Evolutionary conservation across 2,888 invertebrate genomes (phyloP).

Genomic region (Thymelicus lineola): DNA sequence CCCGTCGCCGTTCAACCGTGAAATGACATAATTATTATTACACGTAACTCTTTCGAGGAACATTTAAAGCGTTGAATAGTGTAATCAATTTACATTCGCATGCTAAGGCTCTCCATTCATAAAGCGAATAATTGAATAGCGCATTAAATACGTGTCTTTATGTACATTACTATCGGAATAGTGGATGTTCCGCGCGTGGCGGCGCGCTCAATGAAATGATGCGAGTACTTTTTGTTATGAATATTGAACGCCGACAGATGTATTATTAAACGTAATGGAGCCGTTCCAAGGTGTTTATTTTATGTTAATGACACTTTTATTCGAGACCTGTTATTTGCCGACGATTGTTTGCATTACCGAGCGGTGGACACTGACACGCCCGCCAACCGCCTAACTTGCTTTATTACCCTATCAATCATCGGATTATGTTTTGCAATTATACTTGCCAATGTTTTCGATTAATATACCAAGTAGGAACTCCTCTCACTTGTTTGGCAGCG

Average conservation of each 20-base stretch:
- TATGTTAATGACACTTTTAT: conserved; percentile 32
- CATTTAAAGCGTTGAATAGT: conserved; percentile 32
- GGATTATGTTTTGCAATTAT: neutral
- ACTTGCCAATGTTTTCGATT: neutral
- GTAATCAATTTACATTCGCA: conserved; percentile 36
- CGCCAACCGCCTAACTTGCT: no score
- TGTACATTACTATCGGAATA: conserved; percentile 19
- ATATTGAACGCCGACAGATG: conserved; percentile 27
- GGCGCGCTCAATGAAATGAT: conserved; percentile 25
- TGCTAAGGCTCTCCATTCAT: conserved; percentile 32
- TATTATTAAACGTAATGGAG: conserved; percentile 30
- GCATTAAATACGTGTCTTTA: conserved; percentile 33
- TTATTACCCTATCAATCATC: neutral
- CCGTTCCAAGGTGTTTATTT: conserved; percentile 15
- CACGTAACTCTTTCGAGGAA: conserved; percentile 36
- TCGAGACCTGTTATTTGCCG: conserved; percentile 14
- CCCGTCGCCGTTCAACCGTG: conserved; percentile 30
- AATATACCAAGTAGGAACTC: no score
- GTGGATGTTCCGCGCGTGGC: conserved; percentile 18
- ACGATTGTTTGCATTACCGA: neutral
- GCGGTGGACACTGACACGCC: neutral
- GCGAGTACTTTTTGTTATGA: conserved; percentile 26
- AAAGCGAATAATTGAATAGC: conserved; percentile 35
- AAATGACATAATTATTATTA: conserved; percentile 37
- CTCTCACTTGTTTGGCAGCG: no score